Evolutionary conservation across 2,113 vertebrate species (phyloP).

Genomic region (Nerophis ophidion): DNA sequence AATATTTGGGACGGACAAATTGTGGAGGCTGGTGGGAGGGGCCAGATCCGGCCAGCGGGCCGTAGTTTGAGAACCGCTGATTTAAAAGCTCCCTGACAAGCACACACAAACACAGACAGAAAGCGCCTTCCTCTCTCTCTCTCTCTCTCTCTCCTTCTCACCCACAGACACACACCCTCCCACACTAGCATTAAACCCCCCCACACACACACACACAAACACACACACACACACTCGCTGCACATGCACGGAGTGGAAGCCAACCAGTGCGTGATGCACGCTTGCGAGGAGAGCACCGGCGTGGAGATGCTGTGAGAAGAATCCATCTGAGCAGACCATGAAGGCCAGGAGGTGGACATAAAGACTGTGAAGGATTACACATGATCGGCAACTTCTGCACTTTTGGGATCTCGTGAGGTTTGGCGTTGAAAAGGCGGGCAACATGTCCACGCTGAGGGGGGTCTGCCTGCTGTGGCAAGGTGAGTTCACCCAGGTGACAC

Average conservation of each 20-base stretch:
- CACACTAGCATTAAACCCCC: conserved; percentile 27
- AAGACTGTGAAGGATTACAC: conserved; percentile 39
- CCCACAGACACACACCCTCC: conserved; percentile 15
- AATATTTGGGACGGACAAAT: too few relatives aligned
- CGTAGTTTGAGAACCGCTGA: conserved; percentile 3
- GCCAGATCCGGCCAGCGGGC: too few relatives aligned
- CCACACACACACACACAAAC: conserved; percentile 20
- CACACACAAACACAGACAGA: conserved; percentile 11
- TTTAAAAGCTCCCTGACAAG: conserved; percentile 52
- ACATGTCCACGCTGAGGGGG: conserved; percentile 68
- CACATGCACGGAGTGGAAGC: conserved; percentile 48
- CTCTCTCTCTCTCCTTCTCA: not conserved
- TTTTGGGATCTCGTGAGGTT: conserved; percentile 30
- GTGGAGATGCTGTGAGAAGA: conserved; percentile 45
- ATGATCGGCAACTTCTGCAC: conserved; percentile 29
- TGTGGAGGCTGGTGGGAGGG: too few relatives aligned
- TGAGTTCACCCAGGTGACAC: conserved; percentile 42
- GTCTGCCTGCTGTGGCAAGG: conserved; percentile 65
- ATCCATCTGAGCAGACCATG: conserved; percentile 43
- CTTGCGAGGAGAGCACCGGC: conserved; percentile 28
- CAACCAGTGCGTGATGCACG: conserved; percentile 1
- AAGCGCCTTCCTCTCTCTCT: not conserved
- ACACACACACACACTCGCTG: conserved; percentile 28
- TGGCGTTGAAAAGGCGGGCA: conserved; percentile 31
- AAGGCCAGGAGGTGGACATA: conserved; percentile 39